Percentiles rank a stretch among this genome's conserved stretches.
phyloP scores from a whole-genome alignment of 2,797 vertebrate genomes.

The Diplodus puntazzo region DNA sequence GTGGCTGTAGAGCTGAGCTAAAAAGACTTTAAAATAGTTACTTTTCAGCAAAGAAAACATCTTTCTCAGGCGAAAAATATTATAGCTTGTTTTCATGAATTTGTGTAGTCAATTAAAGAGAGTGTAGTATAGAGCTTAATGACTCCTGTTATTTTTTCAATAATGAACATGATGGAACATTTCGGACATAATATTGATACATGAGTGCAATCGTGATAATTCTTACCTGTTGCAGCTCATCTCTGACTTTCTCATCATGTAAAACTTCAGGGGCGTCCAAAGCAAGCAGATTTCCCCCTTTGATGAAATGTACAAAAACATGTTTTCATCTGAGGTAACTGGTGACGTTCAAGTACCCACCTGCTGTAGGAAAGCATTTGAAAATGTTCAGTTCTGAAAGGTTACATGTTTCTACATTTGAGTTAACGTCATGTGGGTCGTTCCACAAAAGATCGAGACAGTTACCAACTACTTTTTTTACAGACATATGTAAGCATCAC shows the following conservation, averaged over 20 bases:
- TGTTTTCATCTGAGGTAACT: conserved; percentile 1
- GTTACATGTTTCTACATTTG: background rate
- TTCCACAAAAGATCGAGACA: background rate
- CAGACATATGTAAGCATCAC: background rate
- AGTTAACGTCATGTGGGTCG: background rate
- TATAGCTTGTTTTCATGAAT: too few relatives aligned
- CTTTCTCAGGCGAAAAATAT: too few relatives aligned
- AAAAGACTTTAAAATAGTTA: too few relatives aligned
- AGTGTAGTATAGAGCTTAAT: too few relatives aligned
- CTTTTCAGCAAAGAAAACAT: too few relatives aligned
- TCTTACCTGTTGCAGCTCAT: too few relatives aligned
- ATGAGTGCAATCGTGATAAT: too few relatives aligned
- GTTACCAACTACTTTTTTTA: background rate
- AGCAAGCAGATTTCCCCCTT: background rate
- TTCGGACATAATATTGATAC: too few relatives aligned
- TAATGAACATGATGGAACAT: too few relatives aligned
- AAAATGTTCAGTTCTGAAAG: background rate
- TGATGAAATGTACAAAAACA: conserved; percentile 6
- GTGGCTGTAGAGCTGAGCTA: too few relatives aligned
- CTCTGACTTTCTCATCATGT: background rate
- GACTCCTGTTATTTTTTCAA: too few relatives aligned
- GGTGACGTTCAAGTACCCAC: background rate
- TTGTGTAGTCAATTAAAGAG: too few relatives aligned
- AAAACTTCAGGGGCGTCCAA: background rate
- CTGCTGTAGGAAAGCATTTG: background rate